Base-by-base conservation (phyloP, 2,888 invertebrate genomes). In the Acanthosepion pharaonis region DNA sequence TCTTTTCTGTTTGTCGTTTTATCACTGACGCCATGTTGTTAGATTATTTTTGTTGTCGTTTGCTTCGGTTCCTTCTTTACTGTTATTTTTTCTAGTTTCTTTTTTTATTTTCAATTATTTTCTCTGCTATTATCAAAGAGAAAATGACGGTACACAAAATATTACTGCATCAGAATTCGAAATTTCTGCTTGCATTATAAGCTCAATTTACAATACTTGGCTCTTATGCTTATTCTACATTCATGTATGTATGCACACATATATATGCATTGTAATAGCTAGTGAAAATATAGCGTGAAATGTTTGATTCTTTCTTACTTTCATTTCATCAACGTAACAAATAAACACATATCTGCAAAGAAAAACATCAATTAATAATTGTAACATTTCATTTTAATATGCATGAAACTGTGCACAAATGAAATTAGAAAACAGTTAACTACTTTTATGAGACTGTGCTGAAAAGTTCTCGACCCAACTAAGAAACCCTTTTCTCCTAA, bases 11-110 rank as follows among this genome's bases (percentile, higher is more conserved):
- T 78, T 78, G 78, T 9, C 78, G 9, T 78, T 78, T 78, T 78
- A 78, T 78, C 78, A 78, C 78, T 78, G 78, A 78, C 78, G 78
- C 78, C 78, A 78, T 11, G n/a, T 78, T 78, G 78, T 78, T 78
- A 78, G 78, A 78, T 78, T 78, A 78, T n/a, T 78, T 78, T 78
- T n/a, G 15, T 78, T 78, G 78, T 33, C 78, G 78, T 15, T n/a
- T 78, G 8, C 18, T 5, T n/a, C 78, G 28, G n/a, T n/a, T 78
- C n/a, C n/a, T 78, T n/a, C n/a, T n/a, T 78, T 78, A 28, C n/a
- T 9, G n/a, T 9, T 9, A 78, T 15, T 78, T 8, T n/a, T 78
- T 78, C n/a, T 33, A 1, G 15, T 78, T n/a, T 15, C 25, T 42
- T 42, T 33, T 78, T 78, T n/a, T n/a, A 78, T 33, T 78, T 78